A percentile compares a stretch with the other conserved stretches of the same genome.
These are phyloP conservation scores for Ochotona princeps DNA, from an alignment of 2,113 vertebrate species.

Conservation along the genomic window DNA sequence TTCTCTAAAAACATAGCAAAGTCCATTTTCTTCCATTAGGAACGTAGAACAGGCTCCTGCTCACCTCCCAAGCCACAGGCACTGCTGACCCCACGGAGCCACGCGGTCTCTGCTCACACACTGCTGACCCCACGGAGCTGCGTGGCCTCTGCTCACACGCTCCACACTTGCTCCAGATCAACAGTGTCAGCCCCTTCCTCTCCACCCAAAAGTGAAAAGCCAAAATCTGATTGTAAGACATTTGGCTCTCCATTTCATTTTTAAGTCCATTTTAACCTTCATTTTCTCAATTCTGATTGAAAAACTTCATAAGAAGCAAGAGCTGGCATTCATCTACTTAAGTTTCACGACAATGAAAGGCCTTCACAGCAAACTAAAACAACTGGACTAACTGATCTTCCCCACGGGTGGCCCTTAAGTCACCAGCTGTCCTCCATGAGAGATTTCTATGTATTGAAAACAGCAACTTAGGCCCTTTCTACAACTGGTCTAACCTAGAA, in stretches of 20 bases:
- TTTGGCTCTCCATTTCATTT: not conserved
- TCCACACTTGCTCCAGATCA: not conserved
- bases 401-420: not conserved
- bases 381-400: not conserved
- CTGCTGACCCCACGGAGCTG: not conserved
- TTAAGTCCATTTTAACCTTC: not conserved
- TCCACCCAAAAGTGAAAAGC: not conserved
- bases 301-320: constrained; percentile 18
- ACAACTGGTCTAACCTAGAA: not conserved
- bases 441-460: not conserved
- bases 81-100: not conserved
- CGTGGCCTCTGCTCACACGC: not conserved
- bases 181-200: not conserved
- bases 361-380: not conserved
- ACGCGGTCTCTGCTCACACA: not conserved
- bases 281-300: constrained; percentile 21
- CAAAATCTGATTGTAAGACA: not conserved
- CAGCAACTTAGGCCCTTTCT: not conserved
- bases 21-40: not conserved
- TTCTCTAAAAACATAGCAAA: not conserved
- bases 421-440: not conserved
- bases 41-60: not conserved
- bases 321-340: constrained; percentile 15
- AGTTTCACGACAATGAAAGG: constrained; percentile 44
- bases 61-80: not conserved